Evolutionary conservation across 2,113 vertebrate genomes (phyloP).

Genomic region (Psilopsiagon aymara): DNA sequence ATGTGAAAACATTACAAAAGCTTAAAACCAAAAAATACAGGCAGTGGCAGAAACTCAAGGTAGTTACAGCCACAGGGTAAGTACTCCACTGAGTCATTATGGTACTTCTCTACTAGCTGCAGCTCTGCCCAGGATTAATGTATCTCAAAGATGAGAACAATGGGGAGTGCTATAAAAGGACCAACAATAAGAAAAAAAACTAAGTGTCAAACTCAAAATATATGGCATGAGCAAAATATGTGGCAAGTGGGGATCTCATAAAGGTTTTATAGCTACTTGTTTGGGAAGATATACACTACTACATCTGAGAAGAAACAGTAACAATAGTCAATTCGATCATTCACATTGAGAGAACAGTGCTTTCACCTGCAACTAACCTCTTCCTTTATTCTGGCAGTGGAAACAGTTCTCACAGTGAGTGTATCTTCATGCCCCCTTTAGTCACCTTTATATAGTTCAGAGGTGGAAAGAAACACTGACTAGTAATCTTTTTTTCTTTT

Average conservation of each 20-base stretch:
- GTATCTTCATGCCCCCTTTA: background rate
- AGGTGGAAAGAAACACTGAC: background rate
- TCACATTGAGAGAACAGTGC: background rate
- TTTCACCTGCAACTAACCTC: background rate
- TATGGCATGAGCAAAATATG: background rate
- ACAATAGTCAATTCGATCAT: fast-evolving
- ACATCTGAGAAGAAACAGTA: background rate
- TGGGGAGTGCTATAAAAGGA: background rate
- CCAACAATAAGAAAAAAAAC: background rate
- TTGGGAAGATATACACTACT: background rate
- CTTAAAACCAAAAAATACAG: background rate
- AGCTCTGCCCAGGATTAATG: background rate
- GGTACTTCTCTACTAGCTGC: background rate
- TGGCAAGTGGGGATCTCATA: background rate
- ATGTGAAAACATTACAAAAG: background rate
- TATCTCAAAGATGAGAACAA: background rate
- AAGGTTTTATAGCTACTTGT: background rate
- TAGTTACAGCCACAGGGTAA: background rate
- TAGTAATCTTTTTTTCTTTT: background rate
- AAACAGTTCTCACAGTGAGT: background rate
- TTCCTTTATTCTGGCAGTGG: background rate
- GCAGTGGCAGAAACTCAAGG: background rate
- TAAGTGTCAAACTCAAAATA: background rate
- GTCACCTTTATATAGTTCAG: background rate
- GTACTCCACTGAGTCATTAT: background rate